Evolutionary conservation across 2,888 invertebrate species (phyloP).

Genomic region (Fragum sueziense): DNA sequence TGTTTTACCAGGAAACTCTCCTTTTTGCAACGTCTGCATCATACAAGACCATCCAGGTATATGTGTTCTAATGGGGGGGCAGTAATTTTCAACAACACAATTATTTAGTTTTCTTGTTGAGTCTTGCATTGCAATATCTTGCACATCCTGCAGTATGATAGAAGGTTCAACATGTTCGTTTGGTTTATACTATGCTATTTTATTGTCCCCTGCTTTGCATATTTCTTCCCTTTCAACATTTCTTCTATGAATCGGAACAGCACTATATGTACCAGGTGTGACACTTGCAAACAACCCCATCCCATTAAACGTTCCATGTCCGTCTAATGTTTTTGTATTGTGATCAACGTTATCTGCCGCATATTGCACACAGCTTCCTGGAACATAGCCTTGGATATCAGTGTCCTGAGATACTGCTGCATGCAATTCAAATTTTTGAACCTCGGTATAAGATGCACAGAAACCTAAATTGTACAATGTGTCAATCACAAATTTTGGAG

Average conservation of each 20-base stretch:
- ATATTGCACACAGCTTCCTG: slow-evolving; percentile 7
- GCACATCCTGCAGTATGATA: too few relatives aligned
- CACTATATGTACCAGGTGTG: neutral
- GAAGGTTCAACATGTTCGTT: too few relatives aligned
- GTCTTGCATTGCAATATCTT: too few relatives aligned
- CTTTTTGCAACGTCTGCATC: too few relatives aligned
- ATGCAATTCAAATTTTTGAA: slow-evolving; percentile 16
- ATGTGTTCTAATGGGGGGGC: too few relatives aligned
- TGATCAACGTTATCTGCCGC: slow-evolving; percentile 38
- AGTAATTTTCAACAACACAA: too few relatives aligned
- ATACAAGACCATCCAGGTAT: too few relatives aligned
- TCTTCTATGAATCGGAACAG: too few relatives aligned
- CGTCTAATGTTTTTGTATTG: slow-evolving; percentile 20
- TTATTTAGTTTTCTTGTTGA: too few relatives aligned
- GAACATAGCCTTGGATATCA: neutral
- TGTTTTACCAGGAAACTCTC: neutral
- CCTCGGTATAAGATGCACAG: slow-evolving; percentile 51
- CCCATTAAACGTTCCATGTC: slow-evolving; percentile 29
- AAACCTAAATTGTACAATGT: slow-evolving; percentile 60
- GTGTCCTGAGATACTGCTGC: neutral
- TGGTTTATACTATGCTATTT: too few relatives aligned
- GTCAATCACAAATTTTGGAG: slow-evolving; percentile 64
- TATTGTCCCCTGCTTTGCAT: too few relatives aligned
- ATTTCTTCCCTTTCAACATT: too few relatives aligned
- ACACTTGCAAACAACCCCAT: slow-evolving; percentile 24